These are phyloP conservation scores for Sclerurus mexicanus DNA, from an alignment of 2,113 vertebrate genomes.

Conservation along the genomic window DNA sequence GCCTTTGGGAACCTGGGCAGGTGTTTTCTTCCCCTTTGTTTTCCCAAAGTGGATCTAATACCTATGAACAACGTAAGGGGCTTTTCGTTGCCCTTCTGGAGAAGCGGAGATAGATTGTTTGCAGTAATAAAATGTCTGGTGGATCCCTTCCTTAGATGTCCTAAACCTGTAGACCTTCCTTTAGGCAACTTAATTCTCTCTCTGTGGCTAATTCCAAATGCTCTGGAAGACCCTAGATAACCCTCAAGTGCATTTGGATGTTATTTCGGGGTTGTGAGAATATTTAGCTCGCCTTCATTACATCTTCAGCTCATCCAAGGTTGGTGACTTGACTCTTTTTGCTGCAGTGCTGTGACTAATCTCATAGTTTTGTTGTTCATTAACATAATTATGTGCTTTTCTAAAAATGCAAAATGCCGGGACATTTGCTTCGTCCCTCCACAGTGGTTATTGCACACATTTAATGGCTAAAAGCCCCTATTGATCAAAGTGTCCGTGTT, in stretches of 20 bases:
- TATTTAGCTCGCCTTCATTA: background rate
- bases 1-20: background rate
- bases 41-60: background rate
- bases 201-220: fast-evolving
- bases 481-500: background rate
- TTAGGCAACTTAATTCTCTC: background rate
- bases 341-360: background rate
- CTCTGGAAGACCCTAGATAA: background rate
- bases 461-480: background rate
- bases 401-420: background rate
- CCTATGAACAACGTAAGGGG: fast-evolving
- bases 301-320: background rate
- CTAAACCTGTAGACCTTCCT: background rate
- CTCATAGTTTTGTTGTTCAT: background rate
- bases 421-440: background rate
- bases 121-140: background rate
- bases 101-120: background rate
- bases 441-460: background rate
- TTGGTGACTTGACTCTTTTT: background rate
- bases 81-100: background rate
- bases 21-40: background rate
- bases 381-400: background rate
- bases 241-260: background rate
- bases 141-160: background rate
- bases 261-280: background rate